These are phyloP conservation scores for Hermodice carunculata DNA, from an alignment of 2,888 invertebrate genomes.

Conservation along the genomic window DNA sequence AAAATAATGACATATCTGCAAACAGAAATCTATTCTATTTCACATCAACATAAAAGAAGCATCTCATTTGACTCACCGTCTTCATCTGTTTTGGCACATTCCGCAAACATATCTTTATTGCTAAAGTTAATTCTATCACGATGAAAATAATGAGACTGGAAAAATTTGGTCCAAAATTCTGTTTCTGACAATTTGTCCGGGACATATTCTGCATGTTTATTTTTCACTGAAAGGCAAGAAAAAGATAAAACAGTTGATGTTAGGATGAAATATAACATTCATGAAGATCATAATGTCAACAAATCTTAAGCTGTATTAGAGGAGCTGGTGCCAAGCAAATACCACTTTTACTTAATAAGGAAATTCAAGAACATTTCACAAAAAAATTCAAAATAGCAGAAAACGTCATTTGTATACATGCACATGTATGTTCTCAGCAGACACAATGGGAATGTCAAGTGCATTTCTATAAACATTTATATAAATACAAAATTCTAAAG, in stretches of 20 bases:
- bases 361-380: too few species aligned
- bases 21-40: background rate
- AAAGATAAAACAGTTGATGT: background rate
- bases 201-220: constrained; percentile 96
- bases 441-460: too few species aligned
- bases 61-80: constrained; percentile 69
- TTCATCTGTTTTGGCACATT: constrained; percentile 97
- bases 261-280: background rate
- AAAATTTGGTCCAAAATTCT: constrained; percentile 99
- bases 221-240: constrained; percentile 78
- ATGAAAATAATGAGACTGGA: constrained; percentile 95
- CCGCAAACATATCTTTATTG: constrained; percentile 90
- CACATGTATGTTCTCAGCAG: too few species aligned
- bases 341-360: too few species aligned
- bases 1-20: background rate
- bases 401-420: too few species aligned
- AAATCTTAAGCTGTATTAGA: too few species aligned
- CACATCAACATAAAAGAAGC: background rate
- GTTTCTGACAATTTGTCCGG: constrained; percentile 94
- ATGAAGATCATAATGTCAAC: too few species aligned
- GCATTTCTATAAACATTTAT: too few species aligned
- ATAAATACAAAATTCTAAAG: too few species aligned
- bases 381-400: too few species aligned
- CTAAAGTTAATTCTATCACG: constrained; percentile 76
- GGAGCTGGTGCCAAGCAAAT: too few species aligned